phyloP scores from a whole-genome alignment of 2,797 vertebrate species.

The Eleutherodactylus coqui region DNA sequence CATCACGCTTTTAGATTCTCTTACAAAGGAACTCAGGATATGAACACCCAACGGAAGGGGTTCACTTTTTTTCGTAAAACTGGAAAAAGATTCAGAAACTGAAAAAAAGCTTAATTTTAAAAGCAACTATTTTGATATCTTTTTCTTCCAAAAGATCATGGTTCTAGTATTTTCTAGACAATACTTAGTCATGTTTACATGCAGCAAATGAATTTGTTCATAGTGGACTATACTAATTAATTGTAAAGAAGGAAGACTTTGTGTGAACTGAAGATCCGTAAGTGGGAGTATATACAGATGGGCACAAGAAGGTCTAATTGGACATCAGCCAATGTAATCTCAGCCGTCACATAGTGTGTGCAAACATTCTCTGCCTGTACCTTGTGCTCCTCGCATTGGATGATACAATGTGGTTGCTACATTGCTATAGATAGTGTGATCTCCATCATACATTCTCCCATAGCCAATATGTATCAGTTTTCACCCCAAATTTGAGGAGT shows the following conservation, averaged over 20 bases:
- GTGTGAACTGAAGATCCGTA: slow-evolving; percentile 76
- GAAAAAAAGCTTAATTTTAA: slow-evolving; percentile 77
- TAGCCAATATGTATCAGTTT: neutral
- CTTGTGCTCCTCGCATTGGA: neutral
- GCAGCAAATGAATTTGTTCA: slow-evolving; percentile 80
- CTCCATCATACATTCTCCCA: too few species aligned
- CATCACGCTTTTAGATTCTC: slow-evolving; percentile 63
- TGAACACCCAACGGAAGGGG: slow-evolving; percentile 76
- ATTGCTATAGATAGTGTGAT: neutral
- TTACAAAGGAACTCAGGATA: slow-evolving; percentile 79
- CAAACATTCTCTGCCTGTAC: neutral
- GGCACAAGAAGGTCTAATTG: slow-evolving; percentile 47
- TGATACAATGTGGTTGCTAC: neutral
- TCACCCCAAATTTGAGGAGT: neutral
- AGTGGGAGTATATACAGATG: slow-evolving; percentile 69
- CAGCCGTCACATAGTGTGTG: neutral
- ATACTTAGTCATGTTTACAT: slow-evolving; percentile 84
- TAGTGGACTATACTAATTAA: slow-evolving; percentile 82
- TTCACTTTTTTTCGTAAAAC: slow-evolving; percentile 75
- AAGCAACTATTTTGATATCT: slow-evolving; percentile 83
- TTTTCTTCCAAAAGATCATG: slow-evolving; percentile 79
- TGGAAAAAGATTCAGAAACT: slow-evolving; percentile 77
- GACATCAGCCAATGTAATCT: neutral
- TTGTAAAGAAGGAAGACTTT: slow-evolving; percentile 75
- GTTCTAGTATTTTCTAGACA: slow-evolving; percentile 81